phyloP scores from a whole-genome alignment of 1,140 invertebrate genomes.

The Penaeus indicus region DNA sequence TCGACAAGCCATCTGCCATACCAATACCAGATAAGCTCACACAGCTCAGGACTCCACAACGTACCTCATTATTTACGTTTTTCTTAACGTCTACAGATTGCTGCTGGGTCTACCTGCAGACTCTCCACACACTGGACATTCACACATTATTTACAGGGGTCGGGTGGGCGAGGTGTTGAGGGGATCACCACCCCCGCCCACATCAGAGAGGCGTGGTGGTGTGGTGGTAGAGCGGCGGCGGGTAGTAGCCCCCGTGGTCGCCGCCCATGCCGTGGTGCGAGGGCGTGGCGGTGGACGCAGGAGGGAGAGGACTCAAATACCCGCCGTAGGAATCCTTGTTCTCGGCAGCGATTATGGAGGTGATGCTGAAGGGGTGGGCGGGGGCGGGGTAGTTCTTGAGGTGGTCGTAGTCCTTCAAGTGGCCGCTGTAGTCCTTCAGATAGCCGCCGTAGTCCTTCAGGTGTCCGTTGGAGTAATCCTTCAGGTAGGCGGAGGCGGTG shows the following conservation, averaged over 20 bases:
- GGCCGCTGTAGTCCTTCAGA: constrained; percentile 64
- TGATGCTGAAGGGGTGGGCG: constrained; percentile 66
- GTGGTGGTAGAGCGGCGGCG: constrained; percentile 58
- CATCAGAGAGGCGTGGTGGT: constrained; percentile 61
- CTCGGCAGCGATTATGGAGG: constrained; percentile 65
- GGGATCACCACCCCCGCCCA: constrained; percentile 34
- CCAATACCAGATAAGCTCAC: too few relatives aligned
- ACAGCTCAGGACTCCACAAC: too few relatives aligned
- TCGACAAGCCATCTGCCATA: too few relatives aligned
- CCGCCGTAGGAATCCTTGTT: constrained; percentile 63
- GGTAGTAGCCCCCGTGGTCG: constrained; percentile 45
- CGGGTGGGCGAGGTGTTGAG: constrained; percentile 39
- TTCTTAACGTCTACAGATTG: not conserved
- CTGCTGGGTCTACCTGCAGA: constrained; percentile 16
- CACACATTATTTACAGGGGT: constrained; percentile 45
- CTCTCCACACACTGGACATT: constrained; percentile 28
- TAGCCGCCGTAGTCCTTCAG: constrained; percentile 63
- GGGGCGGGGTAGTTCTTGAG: constrained; percentile 65
- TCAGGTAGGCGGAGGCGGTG: constrained; percentile 62
- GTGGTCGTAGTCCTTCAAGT: constrained; percentile 60
- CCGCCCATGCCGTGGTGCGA: constrained; percentile 42
- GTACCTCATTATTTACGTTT: too few relatives aligned
- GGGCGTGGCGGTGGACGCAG: constrained; percentile 50
- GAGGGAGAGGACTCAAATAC: constrained; percentile 61
- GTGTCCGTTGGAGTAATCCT: constrained; percentile 64